Percentiles rank a stretch among this genome's conserved stretches.
Evolutionary conservation across 1,140 invertebrate species (phyloP).

Genomic region (Augochlora pura): DNA sequence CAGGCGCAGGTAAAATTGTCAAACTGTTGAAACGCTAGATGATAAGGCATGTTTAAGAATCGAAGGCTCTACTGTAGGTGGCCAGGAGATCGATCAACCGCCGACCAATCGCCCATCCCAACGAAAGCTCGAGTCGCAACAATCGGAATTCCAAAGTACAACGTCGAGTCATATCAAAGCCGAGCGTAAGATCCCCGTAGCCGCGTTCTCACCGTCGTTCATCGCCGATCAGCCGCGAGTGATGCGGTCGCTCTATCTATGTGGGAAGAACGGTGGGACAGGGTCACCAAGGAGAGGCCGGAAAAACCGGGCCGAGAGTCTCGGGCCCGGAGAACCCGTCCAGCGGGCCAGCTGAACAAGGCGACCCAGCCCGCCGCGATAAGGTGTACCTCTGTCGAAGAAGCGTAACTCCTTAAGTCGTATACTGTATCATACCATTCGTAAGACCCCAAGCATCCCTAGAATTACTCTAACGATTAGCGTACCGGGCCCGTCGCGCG

Average conservation of each 20-base stretch:
- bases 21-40: too few species aligned
- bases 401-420: conserved; percentile 74
- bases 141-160: conserved; percentile 46
- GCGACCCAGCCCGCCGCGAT: conserved; percentile 33
- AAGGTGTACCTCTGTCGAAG: conserved; percentile 67
- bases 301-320: neutral
- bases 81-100: neutral
- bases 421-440: conserved; percentile 77
- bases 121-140: conserved; percentile 9
- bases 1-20: too few species aligned
- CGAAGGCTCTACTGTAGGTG: too few species aligned
- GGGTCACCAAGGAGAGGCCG: conserved; percentile 26
- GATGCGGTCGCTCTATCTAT: conserved; percentile 57
- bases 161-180: conserved; percentile 60
- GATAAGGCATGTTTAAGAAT: too few species aligned
- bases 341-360: neutral
- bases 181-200: conserved; percentile 6
- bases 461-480: conserved; percentile 69
- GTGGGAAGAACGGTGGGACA: conserved; percentile 36
- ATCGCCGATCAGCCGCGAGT: conserved; percentile 29
- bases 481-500: conserved; percentile 50
- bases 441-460: conserved; percentile 72
- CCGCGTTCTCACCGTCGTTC: conserved; percentile 29
- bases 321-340: neutral
- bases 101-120: neutral